Evolutionary conservation across 2,888 invertebrate genomes (phyloP).

Genomic region (Geotrupes spiniger): DNA sequence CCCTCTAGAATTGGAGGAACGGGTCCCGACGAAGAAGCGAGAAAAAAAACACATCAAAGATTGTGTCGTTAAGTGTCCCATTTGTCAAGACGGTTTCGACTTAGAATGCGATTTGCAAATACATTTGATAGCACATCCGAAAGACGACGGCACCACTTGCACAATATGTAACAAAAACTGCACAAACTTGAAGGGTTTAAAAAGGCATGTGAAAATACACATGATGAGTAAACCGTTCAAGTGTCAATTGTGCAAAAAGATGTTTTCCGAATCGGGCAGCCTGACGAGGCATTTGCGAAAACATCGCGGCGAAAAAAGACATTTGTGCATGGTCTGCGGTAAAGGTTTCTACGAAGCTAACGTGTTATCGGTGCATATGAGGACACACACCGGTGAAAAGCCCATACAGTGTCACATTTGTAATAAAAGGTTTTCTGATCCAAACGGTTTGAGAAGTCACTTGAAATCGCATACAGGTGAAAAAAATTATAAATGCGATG

Average conservation of each 20-base stretch:
- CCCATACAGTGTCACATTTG: constrained; percentile 40
- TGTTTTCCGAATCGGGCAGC: constrained; percentile 42
- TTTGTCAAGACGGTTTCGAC: constrained; percentile 36
- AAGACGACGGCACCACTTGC: constrained; percentile 34
- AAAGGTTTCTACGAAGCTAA: constrained; percentile 44
- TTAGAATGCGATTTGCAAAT: constrained; percentile 37
- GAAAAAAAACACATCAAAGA: constrained; percentile 14
- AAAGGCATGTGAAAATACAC: constrained; percentile 40
- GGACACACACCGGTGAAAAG: constrained; percentile 43
- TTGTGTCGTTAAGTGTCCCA: constrained; percentile 28
- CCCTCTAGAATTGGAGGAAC: background rate
- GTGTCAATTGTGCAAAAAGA: constrained; percentile 38
- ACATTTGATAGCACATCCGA: constrained; percentile 39
- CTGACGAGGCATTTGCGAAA: constrained; percentile 41
- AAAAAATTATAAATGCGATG: constrained; percentile 36
- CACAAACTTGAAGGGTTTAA: constrained; percentile 37
- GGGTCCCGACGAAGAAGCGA: constrained; percentile 13
- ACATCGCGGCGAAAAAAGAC: constrained; percentile 42
- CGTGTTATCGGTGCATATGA: constrained; percentile 40
- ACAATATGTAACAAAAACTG: constrained; percentile 39
- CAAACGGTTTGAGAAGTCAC: constrained; percentile 40
- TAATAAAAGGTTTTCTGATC: constrained; percentile 39
- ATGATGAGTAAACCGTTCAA: constrained; percentile 40
- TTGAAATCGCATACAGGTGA: constrained; percentile 42
- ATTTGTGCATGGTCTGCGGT: constrained; percentile 42